Conservation (phyloP, 2,888 invertebrate genomes). For the Argyresthia albistria region DNA sequence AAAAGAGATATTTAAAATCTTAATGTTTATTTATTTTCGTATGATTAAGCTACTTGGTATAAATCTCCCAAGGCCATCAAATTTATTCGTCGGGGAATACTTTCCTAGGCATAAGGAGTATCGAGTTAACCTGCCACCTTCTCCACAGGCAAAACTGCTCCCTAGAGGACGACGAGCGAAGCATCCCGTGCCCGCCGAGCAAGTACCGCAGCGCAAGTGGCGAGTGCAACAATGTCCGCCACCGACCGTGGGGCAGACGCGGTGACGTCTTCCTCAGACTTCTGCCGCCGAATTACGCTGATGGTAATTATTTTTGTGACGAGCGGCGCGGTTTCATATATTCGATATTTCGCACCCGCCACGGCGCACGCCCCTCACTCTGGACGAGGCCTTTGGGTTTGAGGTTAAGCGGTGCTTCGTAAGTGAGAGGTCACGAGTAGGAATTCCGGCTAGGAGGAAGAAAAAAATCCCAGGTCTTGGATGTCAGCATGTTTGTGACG, state of each 20-base stretch:
- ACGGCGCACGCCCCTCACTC: too few relatives aligned
- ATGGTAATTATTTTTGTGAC: conserved; percentile 66
- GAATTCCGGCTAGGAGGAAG: too few relatives aligned
- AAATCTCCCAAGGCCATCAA: background rate
- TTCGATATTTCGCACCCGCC: background rate
- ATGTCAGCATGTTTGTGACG: too few relatives aligned
- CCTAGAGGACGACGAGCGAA: conserved; percentile 46
- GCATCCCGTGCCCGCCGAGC: conserved; percentile 82
- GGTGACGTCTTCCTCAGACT: conserved; percentile 84
- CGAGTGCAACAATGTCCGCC: conserved; percentile 90
- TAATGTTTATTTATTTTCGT: too few relatives aligned
- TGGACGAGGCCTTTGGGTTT: too few relatives aligned
- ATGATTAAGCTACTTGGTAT: too few relatives aligned
- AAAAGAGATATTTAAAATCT: too few relatives aligned
- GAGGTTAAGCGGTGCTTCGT: too few relatives aligned
- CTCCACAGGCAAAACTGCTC: conserved; percentile 48
- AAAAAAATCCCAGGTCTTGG: too few relatives aligned
- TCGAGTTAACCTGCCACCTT: background rate
- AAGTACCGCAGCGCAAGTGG: conserved; percentile 87
- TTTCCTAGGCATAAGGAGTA: background rate
- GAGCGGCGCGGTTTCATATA: too few relatives aligned
- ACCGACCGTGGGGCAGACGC: conserved; percentile 86
- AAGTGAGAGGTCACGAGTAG: too few relatives aligned
- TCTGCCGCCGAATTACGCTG: conserved; percentile 80
- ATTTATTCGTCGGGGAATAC: background rate